A percentile compares a stretch with the other conserved stretches of the same genome.
Conservation (phyloP, 2,113 vertebrate species). For the Tachysurus vachellii region DNA sequence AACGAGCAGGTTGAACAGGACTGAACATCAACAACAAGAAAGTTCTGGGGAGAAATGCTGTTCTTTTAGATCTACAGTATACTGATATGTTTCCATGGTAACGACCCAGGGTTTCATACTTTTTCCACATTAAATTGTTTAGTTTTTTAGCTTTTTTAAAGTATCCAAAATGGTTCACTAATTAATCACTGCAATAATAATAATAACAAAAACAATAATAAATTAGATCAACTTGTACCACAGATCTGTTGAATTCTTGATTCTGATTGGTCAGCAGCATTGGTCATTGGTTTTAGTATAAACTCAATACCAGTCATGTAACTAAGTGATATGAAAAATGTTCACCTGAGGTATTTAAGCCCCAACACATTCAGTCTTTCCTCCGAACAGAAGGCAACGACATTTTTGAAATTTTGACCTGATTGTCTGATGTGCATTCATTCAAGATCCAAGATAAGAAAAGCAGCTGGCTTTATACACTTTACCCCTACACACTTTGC, state of each 20-base stretch:
- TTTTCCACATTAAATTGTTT: too few species aligned
- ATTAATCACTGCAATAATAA: neutral
- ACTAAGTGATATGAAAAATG: too few species aligned
- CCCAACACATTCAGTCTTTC: neutral
- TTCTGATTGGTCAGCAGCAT: neutral
- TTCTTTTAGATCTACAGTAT: neutral
- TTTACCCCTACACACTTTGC: too few species aligned
- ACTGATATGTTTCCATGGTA: neutral
- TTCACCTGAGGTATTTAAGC: too few species aligned
- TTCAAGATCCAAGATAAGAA: neutral
- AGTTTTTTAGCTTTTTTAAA: too few species aligned
- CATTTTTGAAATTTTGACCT: neutral
- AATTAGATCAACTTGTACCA: neutral
- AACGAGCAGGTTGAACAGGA: neutral
- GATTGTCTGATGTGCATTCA: neutral
- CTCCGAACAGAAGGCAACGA: too few species aligned
- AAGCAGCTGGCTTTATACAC: neutral
- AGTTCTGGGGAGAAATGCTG: neutral
- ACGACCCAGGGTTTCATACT: too few species aligned
- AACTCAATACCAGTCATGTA: too few species aligned
- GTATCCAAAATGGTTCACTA: neutral
- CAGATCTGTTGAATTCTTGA: neutral
- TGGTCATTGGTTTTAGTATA: too few species aligned
- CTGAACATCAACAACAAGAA: neutral
- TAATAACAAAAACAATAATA: neutral